Conservation (phyloP, 2,113 vertebrate species). For the Chamaea fasciata region DNA sequence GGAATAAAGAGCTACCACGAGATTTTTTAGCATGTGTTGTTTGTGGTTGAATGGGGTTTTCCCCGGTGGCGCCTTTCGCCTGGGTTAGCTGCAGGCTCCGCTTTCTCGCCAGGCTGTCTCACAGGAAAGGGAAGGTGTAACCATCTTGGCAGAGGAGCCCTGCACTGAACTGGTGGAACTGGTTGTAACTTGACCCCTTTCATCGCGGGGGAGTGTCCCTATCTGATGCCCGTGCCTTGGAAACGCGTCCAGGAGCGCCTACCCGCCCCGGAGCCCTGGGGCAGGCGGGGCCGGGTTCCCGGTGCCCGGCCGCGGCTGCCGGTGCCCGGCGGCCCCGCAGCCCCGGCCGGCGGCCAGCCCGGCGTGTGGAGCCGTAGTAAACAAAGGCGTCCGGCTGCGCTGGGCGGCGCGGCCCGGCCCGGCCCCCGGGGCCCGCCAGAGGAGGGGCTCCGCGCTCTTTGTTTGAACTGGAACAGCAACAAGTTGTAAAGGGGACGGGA, state of each 20-base stretch:
- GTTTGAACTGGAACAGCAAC: constrained; percentile 57
- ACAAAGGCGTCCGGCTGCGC: constrained; percentile 62
- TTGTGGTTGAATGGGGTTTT: not conserved
- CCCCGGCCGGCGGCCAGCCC: not conserved
- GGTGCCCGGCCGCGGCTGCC: not conserved
- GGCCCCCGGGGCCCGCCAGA: constrained; percentile 10
- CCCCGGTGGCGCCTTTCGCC: not conserved
- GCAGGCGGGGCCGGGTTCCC: not conserved
- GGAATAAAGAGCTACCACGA: not conserved
- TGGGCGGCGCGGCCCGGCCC: not conserved
- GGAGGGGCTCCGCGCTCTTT: constrained; percentile 61
- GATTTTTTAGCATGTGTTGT: not conserved
- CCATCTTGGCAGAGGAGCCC: not conserved
- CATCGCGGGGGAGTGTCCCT: constrained; percentile 51
- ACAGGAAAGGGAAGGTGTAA: not conserved
- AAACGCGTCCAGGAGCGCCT: constrained; percentile 17
- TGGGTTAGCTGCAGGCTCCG: not conserved
- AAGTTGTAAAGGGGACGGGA: constrained; percentile 11
- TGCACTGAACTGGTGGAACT: constrained; percentile 69
- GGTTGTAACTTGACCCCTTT: constrained; percentile 75
- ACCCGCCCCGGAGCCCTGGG: not conserved
- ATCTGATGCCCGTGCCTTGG: constrained; percentile 50
- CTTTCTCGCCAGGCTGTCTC: not conserved
- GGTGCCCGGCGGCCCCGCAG: not conserved
- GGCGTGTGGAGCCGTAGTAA: constrained; percentile 67